Conservation (phyloP, 2,888 invertebrate species). For the Norana najaformis region DNA sequence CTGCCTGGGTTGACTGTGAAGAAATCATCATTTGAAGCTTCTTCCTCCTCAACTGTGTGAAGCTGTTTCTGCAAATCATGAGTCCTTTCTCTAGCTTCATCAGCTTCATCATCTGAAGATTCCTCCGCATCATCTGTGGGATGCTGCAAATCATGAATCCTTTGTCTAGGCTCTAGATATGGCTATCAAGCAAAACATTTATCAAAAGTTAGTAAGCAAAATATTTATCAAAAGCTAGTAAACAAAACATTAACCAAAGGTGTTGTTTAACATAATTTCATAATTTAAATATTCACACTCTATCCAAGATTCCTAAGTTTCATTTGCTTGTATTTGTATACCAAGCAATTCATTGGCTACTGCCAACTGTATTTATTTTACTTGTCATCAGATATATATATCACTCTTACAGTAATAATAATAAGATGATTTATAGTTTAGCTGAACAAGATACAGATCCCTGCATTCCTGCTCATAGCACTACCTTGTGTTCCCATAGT, state of each 20-base stretch:
- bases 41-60: not conserved
- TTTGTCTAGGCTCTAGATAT: not conserved
- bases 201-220: too few relatives aligned
- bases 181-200: not conserved
- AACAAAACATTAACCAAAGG: not conserved
- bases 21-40: slow-evolving; percentile 8
- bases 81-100: not conserved
- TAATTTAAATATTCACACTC: not conserved
- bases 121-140: not conserved
- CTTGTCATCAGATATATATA: not conserved
- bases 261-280: not conserved
- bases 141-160: not conserved
- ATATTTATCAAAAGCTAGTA: not conserved
- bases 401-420: not conserved
- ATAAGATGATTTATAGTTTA: too few relatives aligned
- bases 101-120: not conserved
- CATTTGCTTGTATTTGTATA: not conserved
- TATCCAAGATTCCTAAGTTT: too few relatives aligned
- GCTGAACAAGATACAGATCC: too few relatives aligned
- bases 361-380: not conserved
- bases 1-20: not conserved
- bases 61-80: not conserved
- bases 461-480: too few relatives aligned
- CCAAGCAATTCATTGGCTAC: not conserved
- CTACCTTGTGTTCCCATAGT: too few relatives aligned